Evolutionary conservation across 2,113 vertebrate genomes (phyloP).

Genomic region (Mola mola): DNA sequence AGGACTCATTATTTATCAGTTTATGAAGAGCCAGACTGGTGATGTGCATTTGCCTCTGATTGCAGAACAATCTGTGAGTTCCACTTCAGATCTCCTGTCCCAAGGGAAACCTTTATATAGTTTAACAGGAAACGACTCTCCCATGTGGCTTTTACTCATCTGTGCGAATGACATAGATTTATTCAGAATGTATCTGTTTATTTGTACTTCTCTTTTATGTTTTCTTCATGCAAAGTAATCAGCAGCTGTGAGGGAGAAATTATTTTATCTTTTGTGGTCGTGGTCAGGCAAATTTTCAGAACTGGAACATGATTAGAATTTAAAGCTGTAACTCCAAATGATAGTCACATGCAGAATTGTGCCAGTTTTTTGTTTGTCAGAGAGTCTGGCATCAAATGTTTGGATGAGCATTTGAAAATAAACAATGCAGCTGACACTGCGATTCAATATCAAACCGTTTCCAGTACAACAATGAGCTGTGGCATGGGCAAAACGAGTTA

Average conservation of each 20-base stretch:
- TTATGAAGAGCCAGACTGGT: constrained; percentile 69
- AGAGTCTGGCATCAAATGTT: constrained; percentile 40
- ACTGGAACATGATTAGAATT: constrained; percentile 37
- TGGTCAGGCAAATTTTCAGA: constrained; percentile 49
- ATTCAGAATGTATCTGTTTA: constrained; percentile 65
- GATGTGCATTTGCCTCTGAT: constrained; percentile 61
- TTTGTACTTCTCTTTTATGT: constrained; percentile 53
- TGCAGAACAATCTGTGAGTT: constrained; percentile 74
- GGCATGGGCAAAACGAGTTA: constrained; percentile 46
- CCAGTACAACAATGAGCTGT: constrained; percentile 33
- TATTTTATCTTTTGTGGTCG: constrained; percentile 8
- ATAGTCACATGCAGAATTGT: constrained; percentile 19
- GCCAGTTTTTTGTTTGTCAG: constrained; percentile 45
- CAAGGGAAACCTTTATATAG: constrained; percentile 76
- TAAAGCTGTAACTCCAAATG: constrained; percentile 17
- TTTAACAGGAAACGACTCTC: constrained; percentile 75
- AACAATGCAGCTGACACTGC: constrained; percentile 52
- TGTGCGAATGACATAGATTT: constrained; percentile 75
- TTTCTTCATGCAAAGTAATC: constrained; percentile 52
- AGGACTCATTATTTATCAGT: constrained; percentile 63
- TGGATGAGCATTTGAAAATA: constrained; percentile 56
- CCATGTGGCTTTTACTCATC: constrained; percentile 70
- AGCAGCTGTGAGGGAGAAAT: constrained; percentile 28
- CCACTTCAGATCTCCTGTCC: constrained; percentile 71
- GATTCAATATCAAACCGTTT: constrained; percentile 58